Conservation (phyloP, 2,888 invertebrate species). For the Drosophila borealis region DNA sequence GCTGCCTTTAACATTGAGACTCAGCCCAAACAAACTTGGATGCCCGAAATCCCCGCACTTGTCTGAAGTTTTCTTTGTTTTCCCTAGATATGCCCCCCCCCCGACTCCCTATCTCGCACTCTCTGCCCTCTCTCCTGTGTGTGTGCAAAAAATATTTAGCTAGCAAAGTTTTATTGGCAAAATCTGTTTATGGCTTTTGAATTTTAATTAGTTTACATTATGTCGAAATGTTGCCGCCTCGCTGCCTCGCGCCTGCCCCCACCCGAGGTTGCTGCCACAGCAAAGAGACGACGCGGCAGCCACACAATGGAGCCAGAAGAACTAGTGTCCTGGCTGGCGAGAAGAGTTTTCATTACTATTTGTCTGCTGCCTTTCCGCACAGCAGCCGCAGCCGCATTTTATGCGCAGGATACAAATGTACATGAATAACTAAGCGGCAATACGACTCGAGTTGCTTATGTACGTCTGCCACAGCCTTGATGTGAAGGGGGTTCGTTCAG, state of each 20-base stretch:
- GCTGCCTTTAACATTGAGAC: slow-evolving; percentile 62
- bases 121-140: slow-evolving; percentile 15
- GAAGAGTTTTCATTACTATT: slow-evolving; percentile 79
- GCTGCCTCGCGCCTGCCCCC: slow-evolving; percentile 24
- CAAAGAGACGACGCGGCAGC: slow-evolving; percentile 23
- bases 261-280: background rate
- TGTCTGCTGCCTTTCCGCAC: slow-evolving; percentile 81
- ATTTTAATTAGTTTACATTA: slow-evolving; percentile 84
- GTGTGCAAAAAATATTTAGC: slow-evolving; percentile 76
- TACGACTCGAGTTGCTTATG: slow-evolving; percentile 19
- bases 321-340: slow-evolving; percentile 65
- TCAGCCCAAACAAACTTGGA: slow-evolving; percentile 46
- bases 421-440: slow-evolving; percentile 74
- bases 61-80: slow-evolving; percentile 74
- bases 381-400: slow-evolving; percentile 80
- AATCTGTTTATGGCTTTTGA: slow-evolving; percentile 84
- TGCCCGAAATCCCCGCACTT: slow-evolving; percentile 55
- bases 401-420: slow-evolving; percentile 81
- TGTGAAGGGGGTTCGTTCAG: background rate
- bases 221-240: slow-evolving; percentile 74
- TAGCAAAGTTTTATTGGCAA: slow-evolving; percentile 84
- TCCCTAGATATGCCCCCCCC: slow-evolving; percentile 9
- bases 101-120: background rate
- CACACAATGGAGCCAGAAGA: slow-evolving; percentile 59
- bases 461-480: slow-evolving; percentile 18